Evolutionary conservation across 2,888 invertebrate genomes (phyloP), one percentile per base, ranked within the genome.

Genomic region (Caenorhabditis sinica): DNA sequence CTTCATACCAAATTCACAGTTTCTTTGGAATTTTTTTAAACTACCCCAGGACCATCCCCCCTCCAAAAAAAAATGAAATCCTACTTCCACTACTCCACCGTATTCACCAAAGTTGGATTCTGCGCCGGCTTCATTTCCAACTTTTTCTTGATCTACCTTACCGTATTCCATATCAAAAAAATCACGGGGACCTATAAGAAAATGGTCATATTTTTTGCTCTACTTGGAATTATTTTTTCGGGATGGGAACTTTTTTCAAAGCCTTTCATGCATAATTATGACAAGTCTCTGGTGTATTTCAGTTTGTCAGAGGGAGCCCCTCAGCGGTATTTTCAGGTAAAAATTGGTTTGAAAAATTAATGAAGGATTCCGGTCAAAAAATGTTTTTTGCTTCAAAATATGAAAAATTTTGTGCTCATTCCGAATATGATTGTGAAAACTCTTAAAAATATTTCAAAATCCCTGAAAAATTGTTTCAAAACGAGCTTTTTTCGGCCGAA

Each of bases 231-330:
- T 6, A 2, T 68, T 9, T 68, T 68, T 9, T 51, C 68, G 2
- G 68, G 51, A 51, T 36, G 30, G 49, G 68, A 68, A 33, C 30
- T 68, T 5, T 11, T 51, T 2, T 23, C 68, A 0, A n/a, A 30
- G 5, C 68, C 68, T 0, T 68, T 51, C 23, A 68, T 36, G 51
- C 68, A 68, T 15, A 68, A 68, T 11, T 68, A 51, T 9, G 33
- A 68, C 51, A 68, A 51, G 8, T 17, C 68, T 15, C 9, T 68
- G 17, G 53, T 68, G 5, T 68, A 51, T 36, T 68, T 68, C 15
- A 51, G 51, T 51, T 23, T 68, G 20, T 20, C n/a, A 25, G 8
- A 33, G 2, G 30, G 60, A 9, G 15, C 4, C 9, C 60, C 49
- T 6, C 30, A 49, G 23, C 15, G 15, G 8, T 33, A 49, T n/a